phyloP scores from a whole-genome alignment of 2,888 invertebrate genomes.

The Napeogenes sylphis region DNA sequence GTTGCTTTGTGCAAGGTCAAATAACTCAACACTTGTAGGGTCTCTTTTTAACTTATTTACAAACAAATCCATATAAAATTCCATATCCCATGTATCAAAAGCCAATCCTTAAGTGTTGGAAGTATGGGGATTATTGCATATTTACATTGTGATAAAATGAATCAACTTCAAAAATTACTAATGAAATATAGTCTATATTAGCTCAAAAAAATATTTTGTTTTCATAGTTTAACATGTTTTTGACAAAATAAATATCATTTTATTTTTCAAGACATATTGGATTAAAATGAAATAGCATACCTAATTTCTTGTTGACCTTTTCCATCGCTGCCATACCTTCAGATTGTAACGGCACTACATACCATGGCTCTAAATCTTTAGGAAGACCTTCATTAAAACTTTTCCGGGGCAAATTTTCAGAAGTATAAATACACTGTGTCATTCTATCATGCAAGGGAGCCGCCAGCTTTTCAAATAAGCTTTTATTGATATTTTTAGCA shows the following conservation, averaged over 20 bases:
- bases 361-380: conserved; percentile 83
- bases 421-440: conserved; percentile 92
- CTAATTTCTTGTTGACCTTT: conserved; percentile 86
- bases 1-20: conserved; percentile 98
- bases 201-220: too few species aligned
- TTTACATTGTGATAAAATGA: too few species aligned
- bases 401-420: conserved; percentile 78
- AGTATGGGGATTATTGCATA: background rate
- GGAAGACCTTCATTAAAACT: conserved; percentile 83
- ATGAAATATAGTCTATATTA: too few species aligned
- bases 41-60: conserved; percentile 88
- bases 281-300: conserved; percentile 50
- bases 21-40: conserved; percentile 98
- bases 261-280: background rate
- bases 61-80: conserved; percentile 93
- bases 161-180: too few species aligned
- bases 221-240: too few species aligned
- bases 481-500: conserved; percentile 51
- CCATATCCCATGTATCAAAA: conserved; percentile 94
- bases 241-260: background rate
- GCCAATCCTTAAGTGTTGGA: conserved; percentile 81
- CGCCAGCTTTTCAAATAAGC: conserved; percentile 69
- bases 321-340: conserved; percentile 88
- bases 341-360: conserved; percentile 88
- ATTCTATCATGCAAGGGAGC: conserved; percentile 90